Base-by-base conservation (phyloP, 2,797 vertebrate genomes). In the Coccyzus lansbergi region DNA sequence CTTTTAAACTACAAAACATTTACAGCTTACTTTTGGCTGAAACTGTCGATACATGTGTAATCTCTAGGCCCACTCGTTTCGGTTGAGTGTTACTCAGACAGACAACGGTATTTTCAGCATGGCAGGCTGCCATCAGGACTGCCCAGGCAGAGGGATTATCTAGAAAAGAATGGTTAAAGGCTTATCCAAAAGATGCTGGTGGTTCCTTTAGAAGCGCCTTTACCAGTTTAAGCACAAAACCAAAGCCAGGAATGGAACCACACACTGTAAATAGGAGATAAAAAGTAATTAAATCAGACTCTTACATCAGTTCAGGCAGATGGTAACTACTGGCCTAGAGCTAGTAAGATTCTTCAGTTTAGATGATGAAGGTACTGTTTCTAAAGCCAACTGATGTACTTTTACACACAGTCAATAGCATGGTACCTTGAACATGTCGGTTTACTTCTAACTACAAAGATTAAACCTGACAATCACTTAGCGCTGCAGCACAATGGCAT, bases 101-200 rank as follows among this genome's bases (percentile, higher is more conserved):
- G 81, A 96, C 98, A 69, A 98, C 72, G 2, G 98, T 98, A 93
- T 98, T 98, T 95, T 99, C 98, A 38, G 98, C 98, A 94, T 99
- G 98, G 97, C 98, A 99, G 74, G 99, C 99, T 83, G 99, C 98
- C 99, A 99, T 99, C 71, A 99, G 97, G 68, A 98, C 98, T 5
- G 99, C 98, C 99, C 99, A 99, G 29, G 98, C 97, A 76, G 98
- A 98, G 64, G 99, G 98, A 96, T 99, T 99, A 96, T 99, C 99
- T 99, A 93, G 21, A 91, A 58, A 91, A 89, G 81, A 89, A 92
- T 15, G 6, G 29, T 86, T 42, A 90, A 63, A 91, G 51, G 53
- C 9, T 75, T 85, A 55, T 83, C 72, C 75, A 83, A 52, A 49
- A 76, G 28, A 86, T 5, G 10, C n/a, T 63, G 72, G 40, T 8